Conservation (phyloP, 2,888 invertebrate species). For the Orchesella flavescens region DNA sequence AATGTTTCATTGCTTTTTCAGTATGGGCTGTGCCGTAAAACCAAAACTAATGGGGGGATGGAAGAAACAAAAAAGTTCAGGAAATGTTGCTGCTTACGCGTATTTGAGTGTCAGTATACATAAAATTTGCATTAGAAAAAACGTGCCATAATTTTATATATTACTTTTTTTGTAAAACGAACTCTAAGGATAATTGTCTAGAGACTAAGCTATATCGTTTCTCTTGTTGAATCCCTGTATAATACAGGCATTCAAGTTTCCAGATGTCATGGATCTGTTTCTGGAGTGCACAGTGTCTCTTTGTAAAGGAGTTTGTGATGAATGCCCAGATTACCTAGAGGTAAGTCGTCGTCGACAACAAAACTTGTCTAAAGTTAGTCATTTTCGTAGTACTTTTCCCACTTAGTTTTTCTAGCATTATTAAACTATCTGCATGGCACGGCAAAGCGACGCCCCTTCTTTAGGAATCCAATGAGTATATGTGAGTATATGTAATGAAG, state of each 20-base stretch:
- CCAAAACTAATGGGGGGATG: constrained; percentile 87
- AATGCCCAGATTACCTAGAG: constrained; percentile 77
- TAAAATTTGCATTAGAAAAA: neutral
- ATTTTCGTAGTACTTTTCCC: too few relatives aligned
- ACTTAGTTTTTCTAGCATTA: too few relatives aligned
- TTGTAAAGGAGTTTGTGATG: constrained; percentile 86
- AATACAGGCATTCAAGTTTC: constrained; percentile 80
- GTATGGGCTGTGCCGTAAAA: constrained; percentile 83
- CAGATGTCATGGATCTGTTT: constrained; percentile 87
- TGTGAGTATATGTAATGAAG: too few relatives aligned
- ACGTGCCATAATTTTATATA: neutral
- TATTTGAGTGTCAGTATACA: constrained; percentile 73
- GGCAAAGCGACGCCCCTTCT: too few relatives aligned
- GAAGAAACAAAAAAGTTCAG: constrained; percentile 85
- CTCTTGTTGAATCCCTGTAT: too few relatives aligned
- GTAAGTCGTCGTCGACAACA: too few relatives aligned
- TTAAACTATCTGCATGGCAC: neutral
- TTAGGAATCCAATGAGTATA: too few relatives aligned
- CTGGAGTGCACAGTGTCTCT: constrained; percentile 88
- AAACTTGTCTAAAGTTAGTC: too few relatives aligned
- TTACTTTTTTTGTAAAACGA: neutral
- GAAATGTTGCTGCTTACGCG: constrained; percentile 84
- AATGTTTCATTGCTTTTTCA: constrained; percentile 16
- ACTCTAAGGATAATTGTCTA: neutral
- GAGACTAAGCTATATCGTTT: neutral